Conservation (phyloP, 2,113 vertebrate genomes). For the Elgaria multicarinata region DNA sequence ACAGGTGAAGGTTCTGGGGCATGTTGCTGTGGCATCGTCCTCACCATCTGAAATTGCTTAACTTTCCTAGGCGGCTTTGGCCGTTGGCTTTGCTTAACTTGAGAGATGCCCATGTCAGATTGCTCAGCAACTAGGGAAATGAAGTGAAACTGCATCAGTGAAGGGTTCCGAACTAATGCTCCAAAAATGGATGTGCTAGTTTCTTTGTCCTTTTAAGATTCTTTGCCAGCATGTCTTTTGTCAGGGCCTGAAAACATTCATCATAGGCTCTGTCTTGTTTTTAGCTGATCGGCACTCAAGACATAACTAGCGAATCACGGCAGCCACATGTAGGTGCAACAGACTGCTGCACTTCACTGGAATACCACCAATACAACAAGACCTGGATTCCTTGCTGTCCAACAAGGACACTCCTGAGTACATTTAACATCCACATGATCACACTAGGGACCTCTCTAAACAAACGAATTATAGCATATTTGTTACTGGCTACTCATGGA, state of each 20-base stretch:
- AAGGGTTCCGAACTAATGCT: background rate
- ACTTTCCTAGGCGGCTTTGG: constrained; percentile 72
- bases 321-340: background rate
- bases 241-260: background rate
- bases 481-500: no score
- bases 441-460: no score
- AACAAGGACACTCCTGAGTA: background rate
- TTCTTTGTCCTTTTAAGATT: background rate
- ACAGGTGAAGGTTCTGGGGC: constrained; percentile 49
- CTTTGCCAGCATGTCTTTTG: background rate
- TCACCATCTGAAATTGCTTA: constrained; percentile 72
- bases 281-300: background rate
- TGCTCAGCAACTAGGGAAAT: constrained; percentile 58
- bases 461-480: no score
- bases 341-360: background rate
- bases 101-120: constrained; percentile 29
- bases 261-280: no score
- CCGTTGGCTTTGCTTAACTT: constrained; percentile 64
- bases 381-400: background rate
- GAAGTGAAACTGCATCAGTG: constrained; percentile 28
- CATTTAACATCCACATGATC: background rate
- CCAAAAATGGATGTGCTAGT: background rate
- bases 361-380: background rate
- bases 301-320: background rate
- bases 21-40: constrained; percentile 62